Evolutionary conservation across 1,140 invertebrate species (phyloP), one percentile per base, ranked within the genome.

Genomic region (Drosophila repletoides): DNA sequence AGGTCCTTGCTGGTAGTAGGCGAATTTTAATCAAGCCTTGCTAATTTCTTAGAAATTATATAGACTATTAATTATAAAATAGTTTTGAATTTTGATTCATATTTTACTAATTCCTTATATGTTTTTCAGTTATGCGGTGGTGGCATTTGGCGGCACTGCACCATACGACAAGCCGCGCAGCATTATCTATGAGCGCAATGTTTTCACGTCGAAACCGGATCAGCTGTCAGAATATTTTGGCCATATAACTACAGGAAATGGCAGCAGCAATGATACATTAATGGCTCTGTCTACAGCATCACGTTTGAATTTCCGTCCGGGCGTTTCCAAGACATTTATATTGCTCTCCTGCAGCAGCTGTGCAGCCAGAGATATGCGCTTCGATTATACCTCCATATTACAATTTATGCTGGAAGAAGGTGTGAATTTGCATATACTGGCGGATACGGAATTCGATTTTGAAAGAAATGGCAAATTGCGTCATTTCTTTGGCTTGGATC

Each of bases 321-420:
- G 95, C 12, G 96, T 95, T 1, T 95, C 96, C 0, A 97, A 96
- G 84, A 96, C 94, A 1, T 94, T 98, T 51, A 91, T 98, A 38
- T 90, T 98, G 3, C 84, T 98, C 70, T 95, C 96, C 0, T 98
- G 96, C 89, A 93, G 94, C 0, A 91, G 92, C 14, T 97, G 96
- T 89, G 93, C 94, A 53, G 91, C 92, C 1, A 89, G 91, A 24
- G 92, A 93, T 59, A 94, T 95, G 93, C 91, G 96, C 93, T 90
- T 95, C 73, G 95, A 96, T 76, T 96, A 96, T 77, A 93, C 93
- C 0, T 94, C 94, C 15, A 91, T 97, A 24, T 93, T 95, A 76
- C 94, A 96, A 90, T 93, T 94, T 48, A 89, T 97, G 49, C 91
- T 95, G 36, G 95, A 97, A 88, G 94, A 94, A 76, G 95, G 94